A percentile compares a stretch with the other conserved stretches of the same genome.
Evolutionary conservation across 92 coral and sea anemone species (phyloP).

Genomic region (Muricea muricata): DNA sequence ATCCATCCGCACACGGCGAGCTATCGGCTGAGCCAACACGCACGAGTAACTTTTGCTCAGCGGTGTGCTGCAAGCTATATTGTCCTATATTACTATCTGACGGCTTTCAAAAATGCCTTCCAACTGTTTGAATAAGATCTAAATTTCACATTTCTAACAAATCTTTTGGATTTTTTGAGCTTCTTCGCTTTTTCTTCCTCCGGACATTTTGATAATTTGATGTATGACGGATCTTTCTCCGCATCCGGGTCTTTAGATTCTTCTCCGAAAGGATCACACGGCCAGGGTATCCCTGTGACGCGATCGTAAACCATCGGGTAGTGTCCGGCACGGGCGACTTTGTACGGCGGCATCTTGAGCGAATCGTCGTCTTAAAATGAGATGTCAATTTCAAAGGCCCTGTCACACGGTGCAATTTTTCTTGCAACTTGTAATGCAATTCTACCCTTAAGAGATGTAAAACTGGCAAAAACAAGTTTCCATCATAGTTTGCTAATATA

Average conservation of each 20-base stretch:
- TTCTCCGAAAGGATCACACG: conserved; percentile 43
- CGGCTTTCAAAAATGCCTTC: not conserved
- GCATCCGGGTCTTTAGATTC: conserved; percentile 33
- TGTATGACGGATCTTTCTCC: conserved; percentile 38
- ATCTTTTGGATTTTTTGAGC: not conserved
- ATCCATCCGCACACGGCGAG: too few species aligned
- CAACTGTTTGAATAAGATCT: not conserved
- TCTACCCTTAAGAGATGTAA: too few species aligned
- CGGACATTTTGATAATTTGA: conserved; percentile 35
- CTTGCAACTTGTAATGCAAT: too few species aligned
- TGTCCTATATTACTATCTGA: too few species aligned
- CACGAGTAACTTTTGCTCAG: too few species aligned
- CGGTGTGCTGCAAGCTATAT: too few species aligned
- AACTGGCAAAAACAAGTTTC: too few species aligned
- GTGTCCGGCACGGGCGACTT: conserved; percentile 48
- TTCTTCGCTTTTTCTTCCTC: conserved; percentile 17
- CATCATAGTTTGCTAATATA: too few species aligned
- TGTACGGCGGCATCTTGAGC: conserved; percentile 30
- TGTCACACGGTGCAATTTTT: too few species aligned
- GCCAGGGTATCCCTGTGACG: conserved; percentile 46
- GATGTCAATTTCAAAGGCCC: not conserved
- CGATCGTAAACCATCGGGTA: conserved; percentile 50
- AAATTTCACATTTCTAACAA: not conserved
- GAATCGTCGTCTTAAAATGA: conserved; percentile 25
- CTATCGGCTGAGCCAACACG: too few species aligned